phyloP scores from a whole-genome alignment of 2,113 vertebrate species.

The Tursiops truncatus region DNA sequence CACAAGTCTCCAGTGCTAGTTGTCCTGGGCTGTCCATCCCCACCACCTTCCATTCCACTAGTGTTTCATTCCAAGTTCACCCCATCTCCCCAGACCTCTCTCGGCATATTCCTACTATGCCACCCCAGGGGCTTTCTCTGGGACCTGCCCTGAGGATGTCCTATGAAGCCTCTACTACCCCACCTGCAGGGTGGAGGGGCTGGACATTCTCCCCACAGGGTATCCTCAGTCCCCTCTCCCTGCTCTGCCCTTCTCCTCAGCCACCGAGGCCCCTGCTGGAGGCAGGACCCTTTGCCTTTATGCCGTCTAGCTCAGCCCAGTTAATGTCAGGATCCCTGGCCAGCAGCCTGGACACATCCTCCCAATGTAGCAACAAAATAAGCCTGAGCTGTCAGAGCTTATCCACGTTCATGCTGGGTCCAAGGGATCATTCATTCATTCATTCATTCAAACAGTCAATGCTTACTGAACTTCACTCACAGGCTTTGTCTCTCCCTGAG shows the following conservation, averaged over 20 bases:
- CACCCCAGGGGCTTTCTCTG: neutral
- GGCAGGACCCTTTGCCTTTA: neutral
- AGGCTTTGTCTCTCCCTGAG: too few species aligned
- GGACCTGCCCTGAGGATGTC: neutral
- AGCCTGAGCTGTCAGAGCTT: neutral
- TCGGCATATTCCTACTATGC: neutral
- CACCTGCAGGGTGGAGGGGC: neutral
- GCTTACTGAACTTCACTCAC: too few species aligned
- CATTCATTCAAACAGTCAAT: neutral
- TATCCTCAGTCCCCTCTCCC: neutral
- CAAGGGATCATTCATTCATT: neutral
- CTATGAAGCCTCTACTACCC: neutral
- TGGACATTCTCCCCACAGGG: neutral
- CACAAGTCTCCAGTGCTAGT: too few species aligned
- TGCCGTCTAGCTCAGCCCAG: neutral
- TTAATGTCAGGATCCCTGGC: neutral
- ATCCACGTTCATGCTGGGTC: accelerated
- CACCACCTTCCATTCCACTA: neutral
- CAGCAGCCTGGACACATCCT: neutral
- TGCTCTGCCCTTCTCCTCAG: neutral
- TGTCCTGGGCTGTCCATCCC: neutral
- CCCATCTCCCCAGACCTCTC: neutral
- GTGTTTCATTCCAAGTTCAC: neutral
- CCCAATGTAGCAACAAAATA: neutral
- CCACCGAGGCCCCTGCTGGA: neutral